Percentiles rank a stretch among this genome's conserved stretches.
Conservation (phyloP, 2,888 invertebrate species). For the Ectemnius lituratus region DNA sequence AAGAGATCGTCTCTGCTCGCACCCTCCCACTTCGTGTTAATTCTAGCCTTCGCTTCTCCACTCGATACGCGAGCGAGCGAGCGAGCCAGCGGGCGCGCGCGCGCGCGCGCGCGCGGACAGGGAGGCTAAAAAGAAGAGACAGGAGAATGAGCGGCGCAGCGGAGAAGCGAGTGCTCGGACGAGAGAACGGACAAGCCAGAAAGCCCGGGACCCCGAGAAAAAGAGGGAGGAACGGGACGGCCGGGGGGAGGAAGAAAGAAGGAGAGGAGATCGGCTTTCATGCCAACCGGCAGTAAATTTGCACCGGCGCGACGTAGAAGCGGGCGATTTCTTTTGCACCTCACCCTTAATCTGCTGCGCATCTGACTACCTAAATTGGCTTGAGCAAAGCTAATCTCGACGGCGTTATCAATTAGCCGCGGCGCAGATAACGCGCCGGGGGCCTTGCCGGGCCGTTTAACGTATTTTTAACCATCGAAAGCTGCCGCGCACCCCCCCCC, state of each 20-base stretch:
- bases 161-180: conserved; percentile 9
- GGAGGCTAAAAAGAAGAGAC: conserved; percentile 45
- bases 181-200: conserved; percentile 25
- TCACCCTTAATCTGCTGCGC: conserved; percentile 64
- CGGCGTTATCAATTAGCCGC: conserved; percentile 71
- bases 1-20: conserved; percentile 23
- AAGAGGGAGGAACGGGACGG: not conserved
- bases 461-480: conserved; percentile 52
- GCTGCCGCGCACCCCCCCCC: conserved; percentile 9
- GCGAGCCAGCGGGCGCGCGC: too few species aligned
- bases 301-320: conserved; percentile 58
- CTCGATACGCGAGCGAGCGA: conserved; percentile 18
- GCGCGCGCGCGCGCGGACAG: conserved; percentile 36
- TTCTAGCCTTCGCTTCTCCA: conserved; percentile 46
- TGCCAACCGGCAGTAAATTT: conserved; percentile 68
- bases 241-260: conserved; percentile 19
- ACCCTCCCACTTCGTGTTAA: conserved; percentile 45
- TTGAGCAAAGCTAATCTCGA: conserved; percentile 67
- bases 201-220: not conserved
- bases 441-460: conserved; percentile 35
- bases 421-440: conserved; percentile 56
- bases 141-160: not conserved
- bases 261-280: conserved; percentile 60
- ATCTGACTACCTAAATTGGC: conserved; percentile 71
- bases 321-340: conserved; percentile 64